Conservation (phyloP, 1,140 invertebrate genomes). For the Nebria ingens region DNA sequence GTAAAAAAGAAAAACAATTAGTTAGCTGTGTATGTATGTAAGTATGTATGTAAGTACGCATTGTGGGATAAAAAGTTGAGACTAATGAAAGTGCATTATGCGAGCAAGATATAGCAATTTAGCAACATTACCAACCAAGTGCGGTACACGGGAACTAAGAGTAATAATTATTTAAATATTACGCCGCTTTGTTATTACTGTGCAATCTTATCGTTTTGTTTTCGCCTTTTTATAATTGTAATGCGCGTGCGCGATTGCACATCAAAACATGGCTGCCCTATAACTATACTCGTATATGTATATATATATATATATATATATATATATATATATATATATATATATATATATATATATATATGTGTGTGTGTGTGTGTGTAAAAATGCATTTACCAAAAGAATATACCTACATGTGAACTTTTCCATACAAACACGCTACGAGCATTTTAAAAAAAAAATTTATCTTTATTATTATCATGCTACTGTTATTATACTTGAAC, state of each 20-base stretch:
- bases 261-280: neutral
- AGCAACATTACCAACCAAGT: neutral
- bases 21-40: conserved; percentile 7
- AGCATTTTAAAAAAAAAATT: no score
- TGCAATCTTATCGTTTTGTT: neutral
- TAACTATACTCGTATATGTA: no score
- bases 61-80: neutral
- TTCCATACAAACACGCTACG: no score
- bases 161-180: conserved; percentile 9
- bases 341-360: no score
- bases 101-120: conserved; percentile 7
- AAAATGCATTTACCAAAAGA: no score
- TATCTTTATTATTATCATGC: no score
- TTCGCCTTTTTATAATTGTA: neutral
- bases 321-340: no score
- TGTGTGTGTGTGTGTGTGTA: no score
- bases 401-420: no score
- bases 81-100: conserved; percentile 1
- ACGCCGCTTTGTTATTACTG: neutral
- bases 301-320: no score
- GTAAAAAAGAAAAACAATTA: neutral
- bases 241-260: neutral
- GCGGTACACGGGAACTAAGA: neutral
- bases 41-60: conserved; percentile 14
- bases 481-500: no score